These are phyloP conservation scores for Pemphigus obesinymphae DNA, from an alignment of 1,140 invertebrate genomes.

Conservation along the genomic window DNA sequence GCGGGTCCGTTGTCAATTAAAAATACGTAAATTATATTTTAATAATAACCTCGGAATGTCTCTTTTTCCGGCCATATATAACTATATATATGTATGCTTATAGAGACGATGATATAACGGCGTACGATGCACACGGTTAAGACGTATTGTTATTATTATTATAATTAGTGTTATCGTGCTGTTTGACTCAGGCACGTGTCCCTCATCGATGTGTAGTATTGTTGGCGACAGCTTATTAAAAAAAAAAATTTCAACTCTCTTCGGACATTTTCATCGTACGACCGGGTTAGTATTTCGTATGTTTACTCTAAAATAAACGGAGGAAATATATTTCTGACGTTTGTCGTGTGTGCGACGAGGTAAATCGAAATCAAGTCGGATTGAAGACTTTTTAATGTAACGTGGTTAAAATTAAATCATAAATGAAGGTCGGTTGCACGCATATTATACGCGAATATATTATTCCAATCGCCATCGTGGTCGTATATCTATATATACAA, in stretches of 20 bases:
- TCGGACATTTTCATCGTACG: too few species aligned
- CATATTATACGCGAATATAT: too few species aligned
- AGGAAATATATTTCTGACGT: too few species aligned
- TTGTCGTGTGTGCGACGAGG: too few species aligned
- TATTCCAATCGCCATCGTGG: neutral
- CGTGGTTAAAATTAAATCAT: conserved; percentile 2
- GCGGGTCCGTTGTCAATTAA: neutral
- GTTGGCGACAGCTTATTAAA: neutral
- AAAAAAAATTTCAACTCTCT: too few species aligned
- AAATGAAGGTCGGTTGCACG: too few species aligned
- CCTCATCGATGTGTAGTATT: neutral
- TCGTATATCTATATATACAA: too few species aligned
- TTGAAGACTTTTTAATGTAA: conserved; percentile 8
- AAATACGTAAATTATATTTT: neutral
- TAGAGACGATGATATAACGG: neutral
- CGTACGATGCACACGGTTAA: neutral
- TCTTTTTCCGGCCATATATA: neutral
- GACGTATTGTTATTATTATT: neutral
- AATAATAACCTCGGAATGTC: neutral
- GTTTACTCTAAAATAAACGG: too few species aligned
- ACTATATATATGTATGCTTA: neutral
- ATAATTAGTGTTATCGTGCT: neutral
- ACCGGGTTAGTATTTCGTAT: too few species aligned
- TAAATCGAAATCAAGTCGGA: too few species aligned
- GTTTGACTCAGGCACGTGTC: neutral